Percentiles rank a stretch among this genome's conserved stretches.
phyloP scores from a whole-genome alignment of 2,888 invertebrate genomes.

The Napeogenes sylphis region DNA sequence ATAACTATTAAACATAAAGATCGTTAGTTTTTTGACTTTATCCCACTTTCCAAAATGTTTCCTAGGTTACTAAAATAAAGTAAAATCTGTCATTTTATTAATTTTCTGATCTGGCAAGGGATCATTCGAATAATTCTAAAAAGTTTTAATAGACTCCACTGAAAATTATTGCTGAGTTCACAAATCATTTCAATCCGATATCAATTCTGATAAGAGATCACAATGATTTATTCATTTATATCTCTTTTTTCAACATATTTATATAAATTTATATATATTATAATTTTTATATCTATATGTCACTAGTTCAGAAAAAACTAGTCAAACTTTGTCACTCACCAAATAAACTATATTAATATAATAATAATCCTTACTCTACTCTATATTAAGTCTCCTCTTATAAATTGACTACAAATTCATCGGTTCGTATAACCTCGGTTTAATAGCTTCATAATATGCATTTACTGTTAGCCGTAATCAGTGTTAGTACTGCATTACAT shows the following conservation, averaged over 20 bases:
- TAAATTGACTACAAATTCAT: conserved; percentile 1
- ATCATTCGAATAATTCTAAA: background rate
- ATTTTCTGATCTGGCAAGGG: background rate
- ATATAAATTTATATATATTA: too few species aligned
- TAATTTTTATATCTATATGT: too few species aligned
- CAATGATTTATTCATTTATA: background rate
- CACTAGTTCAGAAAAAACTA: too few species aligned
- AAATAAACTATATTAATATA: background rate
- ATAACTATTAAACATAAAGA: too few species aligned
- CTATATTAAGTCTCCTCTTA: background rate
- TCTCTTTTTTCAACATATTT: too few species aligned
- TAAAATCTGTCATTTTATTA: background rate
- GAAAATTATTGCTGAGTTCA: conserved; percentile 1
- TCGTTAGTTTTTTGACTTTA: too few species aligned
- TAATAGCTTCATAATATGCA: background rate
- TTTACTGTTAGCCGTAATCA: background rate
- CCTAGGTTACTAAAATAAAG: background rate
- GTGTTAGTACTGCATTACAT: background rate
- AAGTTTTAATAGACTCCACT: conserved; percentile 3
- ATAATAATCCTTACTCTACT: background rate
- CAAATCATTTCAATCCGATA: conserved; percentile 4
- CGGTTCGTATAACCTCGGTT: background rate
- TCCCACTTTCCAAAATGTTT: too few species aligned
- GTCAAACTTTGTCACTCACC: too few species aligned
- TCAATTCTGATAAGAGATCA: conserved; percentile 2